Percentiles rank a stretch among this genome's conserved stretches.
These are phyloP conservation scores for Dasyprocta punctata DNA, from an alignment of 2,113 vertebrate genomes.

Conservation along the genomic window DNA sequence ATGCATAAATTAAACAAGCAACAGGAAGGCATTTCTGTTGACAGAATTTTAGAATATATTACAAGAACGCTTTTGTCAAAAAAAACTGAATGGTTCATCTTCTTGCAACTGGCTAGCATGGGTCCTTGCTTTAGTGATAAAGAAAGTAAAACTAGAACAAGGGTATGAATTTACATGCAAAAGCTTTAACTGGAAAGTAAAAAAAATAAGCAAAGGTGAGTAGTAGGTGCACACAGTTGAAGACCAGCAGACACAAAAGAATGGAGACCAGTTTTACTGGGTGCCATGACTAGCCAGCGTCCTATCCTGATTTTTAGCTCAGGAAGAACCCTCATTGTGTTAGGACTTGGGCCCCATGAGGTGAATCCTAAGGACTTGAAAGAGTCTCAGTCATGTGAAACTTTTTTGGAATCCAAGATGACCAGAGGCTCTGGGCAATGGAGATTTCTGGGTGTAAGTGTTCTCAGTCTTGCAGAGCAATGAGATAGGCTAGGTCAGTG, in stretches of 20 bases:
- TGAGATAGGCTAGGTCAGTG: background rate
- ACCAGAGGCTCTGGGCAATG: background rate
- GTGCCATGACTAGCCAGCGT: background rate
- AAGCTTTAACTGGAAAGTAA: background rate
- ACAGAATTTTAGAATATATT: conserved; percentile 9
- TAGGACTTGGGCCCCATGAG: background rate
- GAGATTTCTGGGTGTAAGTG: background rate
- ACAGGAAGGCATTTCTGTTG: background rate
- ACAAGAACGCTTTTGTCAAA: background rate
- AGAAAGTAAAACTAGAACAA: background rate
- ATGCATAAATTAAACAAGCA: conserved; percentile 64
- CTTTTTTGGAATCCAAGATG: background rate
- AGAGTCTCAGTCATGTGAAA: background rate
- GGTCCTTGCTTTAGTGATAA: background rate
- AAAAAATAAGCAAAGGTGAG: background rate
- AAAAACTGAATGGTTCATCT: background rate
- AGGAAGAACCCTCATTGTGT: background rate
- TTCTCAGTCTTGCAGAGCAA: background rate
- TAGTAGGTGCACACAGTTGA: background rate
- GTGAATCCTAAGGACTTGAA: background rate
- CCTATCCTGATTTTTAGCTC: background rate
- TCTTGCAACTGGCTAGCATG: background rate
- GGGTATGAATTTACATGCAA: no score
- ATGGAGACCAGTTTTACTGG: background rate
- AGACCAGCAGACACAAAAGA: background rate